Percentiles rank a stretch among this genome's conserved stretches.
Conservation (phyloP, 1,140 invertebrate genomes). For the Drosophila repleta region DNA sequence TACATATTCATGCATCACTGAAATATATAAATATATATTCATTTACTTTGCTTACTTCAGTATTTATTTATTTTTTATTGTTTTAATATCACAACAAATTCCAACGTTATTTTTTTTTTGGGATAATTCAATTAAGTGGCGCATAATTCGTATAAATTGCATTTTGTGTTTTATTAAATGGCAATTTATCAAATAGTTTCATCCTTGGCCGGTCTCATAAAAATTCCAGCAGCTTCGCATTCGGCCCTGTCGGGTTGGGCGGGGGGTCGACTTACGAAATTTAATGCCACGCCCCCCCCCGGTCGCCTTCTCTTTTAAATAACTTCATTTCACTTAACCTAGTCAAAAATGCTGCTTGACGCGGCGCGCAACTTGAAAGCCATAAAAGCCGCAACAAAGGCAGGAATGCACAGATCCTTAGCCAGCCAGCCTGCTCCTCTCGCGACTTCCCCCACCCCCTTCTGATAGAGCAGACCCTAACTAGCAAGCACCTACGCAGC, state of each 20-base stretch:
- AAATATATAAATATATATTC: not conserved
- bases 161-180: not conserved
- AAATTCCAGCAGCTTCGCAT: not conserved
- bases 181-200: conserved; percentile 7
- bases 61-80: not conserved
- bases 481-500: conserved; percentile 57
- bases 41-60: not conserved
- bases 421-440: not conserved
- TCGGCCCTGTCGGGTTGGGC: not conserved
- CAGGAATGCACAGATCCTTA: conserved; percentile 20
- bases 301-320: not conserved
- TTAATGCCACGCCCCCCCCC: not conserved
- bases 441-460: not conserved
- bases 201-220: not conserved
- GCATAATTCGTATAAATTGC: not conserved
- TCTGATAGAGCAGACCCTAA: not conserved
- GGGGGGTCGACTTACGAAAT: not conserved
- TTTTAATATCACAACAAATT: not conserved
- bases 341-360: conserved; percentile 45
- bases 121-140: not conserved
- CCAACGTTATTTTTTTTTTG: not conserved
- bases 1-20: too few relatives aligned
- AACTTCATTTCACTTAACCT: conserved; percentile 43
- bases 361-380: conserved; percentile 56
- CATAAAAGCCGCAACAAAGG: conserved; percentile 61